Evolutionary conservation across 2,113 vertebrate genomes (phyloP), one percentile per base, ranked within the genome.

Genomic region (Myotis yumanensis): DNA sequence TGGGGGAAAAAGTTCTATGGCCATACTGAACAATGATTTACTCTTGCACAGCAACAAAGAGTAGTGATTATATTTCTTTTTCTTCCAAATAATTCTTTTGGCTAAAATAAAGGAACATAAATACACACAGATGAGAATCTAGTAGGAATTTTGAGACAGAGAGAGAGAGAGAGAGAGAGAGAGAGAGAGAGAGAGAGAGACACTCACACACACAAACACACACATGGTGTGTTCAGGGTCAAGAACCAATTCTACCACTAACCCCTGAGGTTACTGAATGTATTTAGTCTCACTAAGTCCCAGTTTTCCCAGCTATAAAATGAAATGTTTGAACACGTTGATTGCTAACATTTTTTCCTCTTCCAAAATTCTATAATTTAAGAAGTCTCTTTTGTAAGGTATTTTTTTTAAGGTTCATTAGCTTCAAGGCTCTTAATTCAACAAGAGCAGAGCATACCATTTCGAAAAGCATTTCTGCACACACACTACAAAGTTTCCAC

Each of bases 21-120:
- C 32, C 32, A 48, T 15, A 40, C 4, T 62, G 35, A 90, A 79
- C n/a, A 59, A 80, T 30, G 20, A 86, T 84, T 86, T 89, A 62
- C 37, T 86, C 77, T 82, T 86, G 43, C 40, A 86, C 5, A 91
- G 77, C 18, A 81, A 81, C 11, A 71, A 91, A 73, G 62, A 94
- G 75, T 35, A 95, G 80, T 32, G 54, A 64, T 10, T 72, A 0
- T 51, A 77, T 82, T 96, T 86, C 30, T 83, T 90, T 86, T 92
- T 75, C 48, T 89, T 52, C 73, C 51, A 57, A 96, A 79, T 93
- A 89, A 87, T 93, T 80, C 8, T 90, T 94, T 62, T 77, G 57
- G 62, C 68, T 90, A 72, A 90, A 92, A 92, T 82, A 86, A 84
- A 93, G 79, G 22, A 82, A 87, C 30, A 71, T 32, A 94, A 40